Conservation (phyloP, 2,797 vertebrate genomes). For the Enteromius radiatus region DNA sequence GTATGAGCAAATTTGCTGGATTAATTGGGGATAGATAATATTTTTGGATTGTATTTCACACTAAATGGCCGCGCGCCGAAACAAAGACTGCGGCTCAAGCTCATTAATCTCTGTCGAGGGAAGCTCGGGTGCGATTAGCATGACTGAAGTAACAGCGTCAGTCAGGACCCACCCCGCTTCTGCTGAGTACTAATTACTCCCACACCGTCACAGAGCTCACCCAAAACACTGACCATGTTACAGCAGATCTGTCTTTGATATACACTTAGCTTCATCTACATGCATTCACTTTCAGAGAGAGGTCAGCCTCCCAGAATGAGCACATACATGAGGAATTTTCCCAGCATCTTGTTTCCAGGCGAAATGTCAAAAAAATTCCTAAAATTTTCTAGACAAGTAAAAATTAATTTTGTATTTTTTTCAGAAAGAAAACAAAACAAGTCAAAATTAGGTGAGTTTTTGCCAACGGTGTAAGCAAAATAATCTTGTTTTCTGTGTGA, state of each 20-base stretch:
- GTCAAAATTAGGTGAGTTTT: too few species aligned
- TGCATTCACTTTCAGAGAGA: neutral
- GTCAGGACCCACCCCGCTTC: conserved; percentile 75
- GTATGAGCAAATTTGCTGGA: conserved; percentile 94
- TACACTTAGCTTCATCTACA: neutral
- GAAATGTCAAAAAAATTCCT: too few species aligned
- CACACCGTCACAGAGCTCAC: conserved; percentile 47
- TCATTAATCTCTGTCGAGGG: conserved; percentile 99
- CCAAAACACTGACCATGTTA: conserved; percentile 55
- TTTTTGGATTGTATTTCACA: conserved; percentile 99
- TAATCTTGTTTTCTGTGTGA: too few species aligned
- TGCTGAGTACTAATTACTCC: conserved; percentile 70
- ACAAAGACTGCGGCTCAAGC: conserved; percentile 96
- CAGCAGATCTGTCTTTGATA: neutral
- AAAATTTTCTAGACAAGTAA: too few species aligned
- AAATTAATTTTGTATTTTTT: too few species aligned
- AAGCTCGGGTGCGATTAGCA: conserved; percentile 97
- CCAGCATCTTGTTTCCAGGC: too few species aligned
- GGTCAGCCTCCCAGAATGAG: neutral
- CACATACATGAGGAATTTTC: too few species aligned
- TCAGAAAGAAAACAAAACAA: too few species aligned
- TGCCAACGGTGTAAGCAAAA: too few species aligned
- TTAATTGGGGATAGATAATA: conserved; percentile 99
- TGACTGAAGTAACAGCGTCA: conserved; percentile 95
- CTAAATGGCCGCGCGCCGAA: conserved; percentile 94